phyloP scores from a whole-genome alignment of 2,113 vertebrate genomes.

The Lycaon pictus region DNA sequence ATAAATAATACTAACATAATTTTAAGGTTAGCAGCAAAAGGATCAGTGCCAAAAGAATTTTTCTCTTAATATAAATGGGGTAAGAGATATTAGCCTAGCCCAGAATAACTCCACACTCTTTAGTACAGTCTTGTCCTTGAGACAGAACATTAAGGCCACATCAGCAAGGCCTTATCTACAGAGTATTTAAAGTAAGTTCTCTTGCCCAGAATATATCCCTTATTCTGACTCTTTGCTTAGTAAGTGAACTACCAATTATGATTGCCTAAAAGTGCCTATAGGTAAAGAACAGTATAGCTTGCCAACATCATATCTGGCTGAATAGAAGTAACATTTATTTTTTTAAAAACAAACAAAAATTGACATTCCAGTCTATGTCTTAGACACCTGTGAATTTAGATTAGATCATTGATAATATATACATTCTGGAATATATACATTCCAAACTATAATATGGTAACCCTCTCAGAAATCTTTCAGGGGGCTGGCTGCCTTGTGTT shows the following conservation, averaged over 20 bases:
- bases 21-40: neutral
- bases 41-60: neutral
- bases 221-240: slow-evolving; percentile 5
- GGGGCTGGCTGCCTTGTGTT: neutral
- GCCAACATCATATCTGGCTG: neutral
- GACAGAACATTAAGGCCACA: neutral
- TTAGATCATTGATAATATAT: neutral
- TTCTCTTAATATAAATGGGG: neutral
- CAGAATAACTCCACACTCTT: neutral
- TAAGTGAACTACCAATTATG: neutral
- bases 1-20: neutral
- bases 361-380: neutral
- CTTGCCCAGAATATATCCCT: neutral
- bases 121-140: neutral
- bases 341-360: neutral
- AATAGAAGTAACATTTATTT: neutral
- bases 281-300: neutral
- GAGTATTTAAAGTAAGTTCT: neutral
- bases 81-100: neutral
- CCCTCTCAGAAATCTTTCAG: neutral
- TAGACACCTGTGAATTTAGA: neutral
- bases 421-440: neutral
- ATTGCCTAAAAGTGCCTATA: neutral
- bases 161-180: neutral
- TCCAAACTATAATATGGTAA: neutral